Conservation (phyloP, 2,113 vertebrate genomes). For the Steatornis caripensis region DNA sequence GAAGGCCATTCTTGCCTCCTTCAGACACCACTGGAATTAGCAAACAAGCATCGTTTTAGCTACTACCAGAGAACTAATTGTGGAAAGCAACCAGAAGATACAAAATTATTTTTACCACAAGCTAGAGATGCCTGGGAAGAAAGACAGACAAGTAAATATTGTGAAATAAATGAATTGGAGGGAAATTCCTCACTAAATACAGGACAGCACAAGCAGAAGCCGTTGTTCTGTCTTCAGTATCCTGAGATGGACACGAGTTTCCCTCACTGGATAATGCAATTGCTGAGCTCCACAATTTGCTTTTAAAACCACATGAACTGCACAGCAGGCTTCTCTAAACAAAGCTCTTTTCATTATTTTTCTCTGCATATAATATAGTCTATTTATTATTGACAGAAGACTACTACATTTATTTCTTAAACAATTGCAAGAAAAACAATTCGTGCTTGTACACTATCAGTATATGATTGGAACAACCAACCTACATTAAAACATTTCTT, state of each 20-base stretch:
- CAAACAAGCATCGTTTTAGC: slow-evolving; percentile 72
- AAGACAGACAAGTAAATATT: background rate
- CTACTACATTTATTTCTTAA: background rate
- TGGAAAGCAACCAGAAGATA: background rate
- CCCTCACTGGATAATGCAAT: background rate
- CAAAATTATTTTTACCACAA: background rate
- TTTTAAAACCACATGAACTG: background rate
- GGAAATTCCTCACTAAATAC: background rate
- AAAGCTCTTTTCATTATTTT: background rate
- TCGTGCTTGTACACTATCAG: background rate
- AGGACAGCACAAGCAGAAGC: background rate
- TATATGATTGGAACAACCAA: background rate
- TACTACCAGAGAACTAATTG: slow-evolving; percentile 38
- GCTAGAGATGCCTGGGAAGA: background rate
- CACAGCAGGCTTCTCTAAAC: background rate
- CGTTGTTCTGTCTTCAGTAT: background rate
- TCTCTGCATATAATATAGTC: background rate
- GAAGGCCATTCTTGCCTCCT: slow-evolving; percentile 72
- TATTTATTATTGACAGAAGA: slow-evolving; percentile 29
- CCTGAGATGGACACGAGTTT: background rate
- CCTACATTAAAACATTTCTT: background rate
- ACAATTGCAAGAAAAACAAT: background rate
- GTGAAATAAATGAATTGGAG: background rate
- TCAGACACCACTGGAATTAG: slow-evolving; percentile 79
- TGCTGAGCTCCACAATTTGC: background rate